Evolutionary conservation across 2,113 vertebrate genomes (phyloP).

Genomic region (Pachycephala philippinensis): DNA sequence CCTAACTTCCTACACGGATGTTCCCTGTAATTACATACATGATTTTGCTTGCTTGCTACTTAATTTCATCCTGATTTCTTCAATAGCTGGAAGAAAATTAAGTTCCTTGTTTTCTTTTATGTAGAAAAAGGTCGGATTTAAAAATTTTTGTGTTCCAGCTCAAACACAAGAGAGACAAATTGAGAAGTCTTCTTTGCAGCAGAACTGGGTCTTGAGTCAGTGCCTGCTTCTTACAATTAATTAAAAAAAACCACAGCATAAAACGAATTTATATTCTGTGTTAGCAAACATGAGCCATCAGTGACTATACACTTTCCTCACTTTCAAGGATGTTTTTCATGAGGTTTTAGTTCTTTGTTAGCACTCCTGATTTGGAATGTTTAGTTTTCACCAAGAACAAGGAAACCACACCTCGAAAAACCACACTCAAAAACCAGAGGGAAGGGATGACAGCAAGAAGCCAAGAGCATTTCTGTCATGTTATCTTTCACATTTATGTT

Average conservation of each 20-base stretch:
- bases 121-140: neutral
- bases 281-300: neutral
- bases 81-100: neutral
- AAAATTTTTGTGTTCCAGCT: neutral
- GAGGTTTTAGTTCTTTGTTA: neutral
- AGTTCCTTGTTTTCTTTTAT: neutral
- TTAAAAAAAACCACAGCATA: neutral
- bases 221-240: neutral
- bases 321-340: neutral
- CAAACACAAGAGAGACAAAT: neutral
- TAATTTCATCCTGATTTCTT: neutral
- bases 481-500: neutral
- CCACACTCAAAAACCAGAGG: neutral
- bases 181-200: neutral
- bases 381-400: neutral
- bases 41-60: neutral
- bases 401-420: fast-evolving
- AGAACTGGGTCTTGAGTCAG: neutral
- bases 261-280: neutral
- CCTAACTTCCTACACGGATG: neutral
- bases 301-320: neutral
- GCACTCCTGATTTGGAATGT: fast-evolving
- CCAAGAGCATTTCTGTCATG: neutral
- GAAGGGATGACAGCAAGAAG: neutral
- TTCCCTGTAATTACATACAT: neutral